A percentile compares a stretch with the other conserved stretches of the same genome.
Evolutionary conservation across 2,113 vertebrate genomes (phyloP).

Genomic region (Anthoscopus minutus): DNA sequence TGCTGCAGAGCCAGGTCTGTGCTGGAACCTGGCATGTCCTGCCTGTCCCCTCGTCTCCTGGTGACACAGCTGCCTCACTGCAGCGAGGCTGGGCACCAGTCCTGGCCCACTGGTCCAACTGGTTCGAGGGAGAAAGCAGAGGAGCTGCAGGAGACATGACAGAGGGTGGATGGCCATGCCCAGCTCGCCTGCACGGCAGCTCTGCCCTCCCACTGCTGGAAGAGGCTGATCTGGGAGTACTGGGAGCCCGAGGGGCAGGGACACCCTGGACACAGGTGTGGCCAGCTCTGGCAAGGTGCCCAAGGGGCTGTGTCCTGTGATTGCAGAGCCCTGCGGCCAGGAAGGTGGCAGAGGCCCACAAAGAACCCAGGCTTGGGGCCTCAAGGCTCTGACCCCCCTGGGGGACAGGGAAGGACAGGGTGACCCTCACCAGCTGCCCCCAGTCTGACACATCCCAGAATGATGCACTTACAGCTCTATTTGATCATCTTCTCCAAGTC

Average conservation of each 20-base stretch:
- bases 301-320: rapidly evolving
- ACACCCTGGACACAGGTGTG: neutral
- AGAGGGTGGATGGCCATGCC: rapidly evolving
- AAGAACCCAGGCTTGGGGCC: neutral
- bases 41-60: neutral
- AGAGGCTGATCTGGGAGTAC: neutral
- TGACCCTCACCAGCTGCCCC: neutral
- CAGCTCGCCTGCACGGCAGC: neutral
- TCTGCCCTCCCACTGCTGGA: neutral
- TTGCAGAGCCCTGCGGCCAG: neutral
- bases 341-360: neutral
- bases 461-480: neutral
- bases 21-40: neutral
- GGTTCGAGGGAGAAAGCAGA: slow-evolving; percentile 29
- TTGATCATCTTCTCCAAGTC: neutral
- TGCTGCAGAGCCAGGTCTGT: neutral
- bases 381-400: no score
- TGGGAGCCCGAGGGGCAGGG: neutral
- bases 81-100: neutral
- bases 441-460: neutral
- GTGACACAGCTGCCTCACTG: neutral
- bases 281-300: neutral
- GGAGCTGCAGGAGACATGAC: neutral
- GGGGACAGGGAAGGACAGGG: neutral
- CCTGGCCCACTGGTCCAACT: neutral